These are phyloP conservation scores for Eumeta japonica DNA, from an alignment of 1,140 invertebrate species.

Conservation along the genomic window DNA sequence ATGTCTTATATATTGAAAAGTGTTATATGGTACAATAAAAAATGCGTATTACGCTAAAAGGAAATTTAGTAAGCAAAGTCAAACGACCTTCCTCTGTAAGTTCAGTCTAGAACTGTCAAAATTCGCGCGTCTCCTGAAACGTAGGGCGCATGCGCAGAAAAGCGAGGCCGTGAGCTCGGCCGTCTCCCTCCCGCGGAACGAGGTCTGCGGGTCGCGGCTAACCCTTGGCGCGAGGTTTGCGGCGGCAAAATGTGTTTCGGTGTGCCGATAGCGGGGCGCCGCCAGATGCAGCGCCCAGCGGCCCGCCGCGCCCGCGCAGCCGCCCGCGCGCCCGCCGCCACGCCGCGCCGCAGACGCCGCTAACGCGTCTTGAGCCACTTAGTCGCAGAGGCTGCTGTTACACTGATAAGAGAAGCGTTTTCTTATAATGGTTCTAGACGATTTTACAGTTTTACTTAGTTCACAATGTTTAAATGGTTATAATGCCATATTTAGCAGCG, in stretches of 20 bases:
- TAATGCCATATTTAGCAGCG: no score
- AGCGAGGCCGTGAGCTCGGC: constrained; percentile 9
- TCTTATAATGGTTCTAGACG: no score
- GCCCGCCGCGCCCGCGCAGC: constrained; percentile 32
- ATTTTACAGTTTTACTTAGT: no score
- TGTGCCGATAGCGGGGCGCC: constrained; percentile 51
- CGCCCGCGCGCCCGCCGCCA: constrained; percentile 27
- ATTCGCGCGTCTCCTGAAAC: constrained; percentile 25
- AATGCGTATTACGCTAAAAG: neutral
- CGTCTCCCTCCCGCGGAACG: constrained; percentile 35
- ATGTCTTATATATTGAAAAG: neutral
- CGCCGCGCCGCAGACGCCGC: constrained; percentile 28
- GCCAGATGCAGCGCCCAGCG: neutral
- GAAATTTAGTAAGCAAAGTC: neutral
- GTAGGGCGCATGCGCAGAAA: constrained; percentile 31
- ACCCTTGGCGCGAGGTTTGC: constrained; percentile 54
- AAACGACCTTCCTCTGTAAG: neutral
- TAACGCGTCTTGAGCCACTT: constrained; percentile 56
- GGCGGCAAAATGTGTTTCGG: constrained; percentile 55
- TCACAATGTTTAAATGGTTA: no score
- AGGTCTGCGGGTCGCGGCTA: constrained; percentile 54
- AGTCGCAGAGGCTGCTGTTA: constrained; percentile 47
- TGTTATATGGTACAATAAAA: neutral
- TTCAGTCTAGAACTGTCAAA: constrained; percentile 31
- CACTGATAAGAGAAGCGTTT: constrained; percentile 21